These are phyloP conservation scores for Bergia puertoricense DNA, from an alignment of 92 coral and sea anemone species.

Conservation along the genomic window DNA sequence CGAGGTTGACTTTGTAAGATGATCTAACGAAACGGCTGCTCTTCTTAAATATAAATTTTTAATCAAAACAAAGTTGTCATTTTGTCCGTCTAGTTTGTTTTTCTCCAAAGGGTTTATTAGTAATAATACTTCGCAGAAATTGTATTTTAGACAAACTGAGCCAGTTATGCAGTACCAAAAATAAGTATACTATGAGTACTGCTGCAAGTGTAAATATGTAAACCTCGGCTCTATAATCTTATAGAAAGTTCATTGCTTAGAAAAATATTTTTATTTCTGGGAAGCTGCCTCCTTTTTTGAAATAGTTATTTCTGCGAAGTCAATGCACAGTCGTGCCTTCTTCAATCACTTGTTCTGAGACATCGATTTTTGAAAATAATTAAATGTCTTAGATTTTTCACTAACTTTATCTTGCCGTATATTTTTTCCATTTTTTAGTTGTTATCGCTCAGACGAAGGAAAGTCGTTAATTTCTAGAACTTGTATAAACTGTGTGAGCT, in stretches of 20 bases:
- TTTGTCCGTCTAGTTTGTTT: neutral
- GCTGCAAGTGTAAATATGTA: neutral
- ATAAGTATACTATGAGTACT: neutral
- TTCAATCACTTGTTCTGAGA: neutral
- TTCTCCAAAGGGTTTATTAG: neutral
- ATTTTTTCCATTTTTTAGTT: no score
- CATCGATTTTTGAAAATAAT: neutral
- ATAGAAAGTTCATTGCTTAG: neutral
- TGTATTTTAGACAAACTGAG: neutral
- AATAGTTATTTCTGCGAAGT: neutral
- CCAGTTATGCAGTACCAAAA: neutral
- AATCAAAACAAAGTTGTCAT: conserved; percentile 9
- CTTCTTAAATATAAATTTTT: neutral
- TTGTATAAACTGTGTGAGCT: neutral
- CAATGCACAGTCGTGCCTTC: neutral
- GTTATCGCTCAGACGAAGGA: neutral
- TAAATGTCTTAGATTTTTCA: no score
- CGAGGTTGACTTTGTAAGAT: conserved; percentile 5
- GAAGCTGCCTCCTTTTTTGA: neutral
- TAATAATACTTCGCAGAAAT: neutral
- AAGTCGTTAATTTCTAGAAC: neutral
- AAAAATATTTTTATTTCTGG: neutral
- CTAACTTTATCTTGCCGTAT: neutral
- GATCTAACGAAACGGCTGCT: neutral
- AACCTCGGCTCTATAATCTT: no score